phyloP scores from a whole-genome alignment of 2,113 vertebrate species.

The Caranx ignobilis region DNA sequence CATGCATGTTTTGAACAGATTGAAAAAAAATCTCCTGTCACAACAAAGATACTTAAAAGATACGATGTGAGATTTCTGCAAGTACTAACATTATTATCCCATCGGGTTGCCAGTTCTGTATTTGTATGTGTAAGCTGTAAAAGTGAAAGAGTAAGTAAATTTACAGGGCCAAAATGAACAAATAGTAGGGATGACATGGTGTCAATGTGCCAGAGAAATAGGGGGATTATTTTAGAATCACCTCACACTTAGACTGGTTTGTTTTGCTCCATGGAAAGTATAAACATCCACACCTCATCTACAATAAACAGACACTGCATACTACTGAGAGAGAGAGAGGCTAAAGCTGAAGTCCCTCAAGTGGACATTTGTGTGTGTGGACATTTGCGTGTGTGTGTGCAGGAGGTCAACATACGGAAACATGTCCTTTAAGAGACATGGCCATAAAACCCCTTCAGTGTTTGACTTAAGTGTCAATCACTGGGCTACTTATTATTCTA shows the following conservation, averaged over 20 bases:
- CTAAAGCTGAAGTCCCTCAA: conserved; percentile 26
- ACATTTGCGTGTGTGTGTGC: conserved; percentile 21
- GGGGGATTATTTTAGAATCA: conserved; percentile 72
- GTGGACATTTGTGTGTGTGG: conserved; percentile 21
- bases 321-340: conserved; percentile 20
- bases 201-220: conserved; percentile 40
- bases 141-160: conserved; percentile 11
- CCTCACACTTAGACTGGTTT: conserved; percentile 76
- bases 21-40: background rate
- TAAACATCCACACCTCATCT: conserved; percentile 73
- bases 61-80: background rate
- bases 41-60: background rate
- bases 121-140: background rate
- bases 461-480: conserved; percentile 71
- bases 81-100: background rate
- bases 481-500: conserved; percentile 63
- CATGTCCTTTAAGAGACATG: conserved; percentile 61
- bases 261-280: conserved; percentile 63
- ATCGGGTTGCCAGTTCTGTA: background rate
- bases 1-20: background rate
- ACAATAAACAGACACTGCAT: conserved; percentile 74
- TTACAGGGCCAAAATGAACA: conserved; percentile 46
- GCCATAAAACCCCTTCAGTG: conserved; percentile 54
- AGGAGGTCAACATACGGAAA: conserved; percentile 53
- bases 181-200: conserved; percentile 27